Evolutionary conservation across 1,140 invertebrate species (phyloP), one percentile per base, ranked within the genome.

Genomic region (Chelonus insularis): DNA sequence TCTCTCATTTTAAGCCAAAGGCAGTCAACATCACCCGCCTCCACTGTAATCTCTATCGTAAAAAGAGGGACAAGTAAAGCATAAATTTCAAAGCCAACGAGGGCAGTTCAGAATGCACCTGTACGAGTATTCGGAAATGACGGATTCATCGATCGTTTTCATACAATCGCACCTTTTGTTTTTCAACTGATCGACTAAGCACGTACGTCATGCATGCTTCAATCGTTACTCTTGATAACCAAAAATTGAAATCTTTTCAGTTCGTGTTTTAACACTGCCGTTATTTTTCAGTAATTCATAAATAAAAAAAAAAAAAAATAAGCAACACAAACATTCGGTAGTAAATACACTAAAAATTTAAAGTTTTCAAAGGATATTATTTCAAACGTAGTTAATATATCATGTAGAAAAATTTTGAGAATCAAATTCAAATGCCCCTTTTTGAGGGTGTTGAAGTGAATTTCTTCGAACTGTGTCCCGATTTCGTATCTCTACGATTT

Each of bases 11-110:
- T 34, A 45, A 57, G 41, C 45, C 54, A 18, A 9, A 39, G 57
- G 62, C 45, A 64, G 56, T 58, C 29, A 36, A 57, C 56, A 57
- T 57, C 56, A 57, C 37, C 56, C 62, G 43, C 54, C 57, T 64
- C 57, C 29, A 23, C 57, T 54, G 57, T 64, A 64, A 64, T 64
- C 62, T 60, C 62, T 43, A 64, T 63, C 37, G 43, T 54, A 34
- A 48, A 60, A 59, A 29, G 60, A 64, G 39, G 57, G 41, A 20
- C 56, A 18, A 18, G 12, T 23, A 23, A 57, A 45, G 37, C 41
- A 57, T 57, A 57, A 57, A 57, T 57, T 57, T 57, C 14, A 47
- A 57, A 45, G 43, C 21, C 41, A 47, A 47, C 36, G 52, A 32
- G 25, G 32, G 56, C 39, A 21, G 34, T 47, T n/a, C 39, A 20